Percentiles rank a stretch among this genome's conserved stretches.
These are phyloP conservation scores for Bungarus multicinctus DNA, from an alignment of 2,113 vertebrate species.

Conservation along the genomic window DNA sequence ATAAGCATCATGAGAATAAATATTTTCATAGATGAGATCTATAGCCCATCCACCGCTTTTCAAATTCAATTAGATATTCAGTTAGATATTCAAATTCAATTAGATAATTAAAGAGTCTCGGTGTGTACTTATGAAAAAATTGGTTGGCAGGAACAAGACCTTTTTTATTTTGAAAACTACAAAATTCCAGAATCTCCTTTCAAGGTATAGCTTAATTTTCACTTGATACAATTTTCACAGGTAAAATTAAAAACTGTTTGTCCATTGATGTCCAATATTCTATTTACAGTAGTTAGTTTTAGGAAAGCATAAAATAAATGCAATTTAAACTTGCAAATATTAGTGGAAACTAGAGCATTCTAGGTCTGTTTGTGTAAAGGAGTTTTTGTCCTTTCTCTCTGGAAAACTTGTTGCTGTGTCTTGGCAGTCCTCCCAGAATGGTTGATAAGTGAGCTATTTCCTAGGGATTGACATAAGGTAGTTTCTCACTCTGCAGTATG, in stretches of 20 bases:
- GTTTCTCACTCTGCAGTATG: not conserved
- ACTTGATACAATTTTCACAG: not conserved
- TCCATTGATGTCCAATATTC: not conserved
- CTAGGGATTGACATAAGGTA: not conserved
- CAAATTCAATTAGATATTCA: not conserved
- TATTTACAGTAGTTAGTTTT: not conserved
- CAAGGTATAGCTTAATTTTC: not conserved
- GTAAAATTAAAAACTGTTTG: not conserved
- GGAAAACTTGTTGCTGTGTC: not conserved
- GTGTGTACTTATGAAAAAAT: not conserved
- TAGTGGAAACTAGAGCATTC: not conserved
- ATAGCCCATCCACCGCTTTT: not conserved
- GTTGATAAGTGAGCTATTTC: not conserved
- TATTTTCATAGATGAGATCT: not conserved
- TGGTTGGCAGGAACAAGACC: not conserved
- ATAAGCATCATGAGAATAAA: not conserved
- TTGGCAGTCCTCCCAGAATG: not conserved
- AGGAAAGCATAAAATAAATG: not conserved
- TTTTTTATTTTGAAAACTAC: not conserved
- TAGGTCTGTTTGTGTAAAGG: not conserved
- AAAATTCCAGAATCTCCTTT: not conserved
- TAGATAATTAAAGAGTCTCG: not conserved
- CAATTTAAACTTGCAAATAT: not conserved
- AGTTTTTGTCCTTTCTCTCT: not conserved
- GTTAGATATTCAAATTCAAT: not conserved